phyloP scores from a whole-genome alignment of 2,888 invertebrate species.

The Ormia ochracea region DNA sequence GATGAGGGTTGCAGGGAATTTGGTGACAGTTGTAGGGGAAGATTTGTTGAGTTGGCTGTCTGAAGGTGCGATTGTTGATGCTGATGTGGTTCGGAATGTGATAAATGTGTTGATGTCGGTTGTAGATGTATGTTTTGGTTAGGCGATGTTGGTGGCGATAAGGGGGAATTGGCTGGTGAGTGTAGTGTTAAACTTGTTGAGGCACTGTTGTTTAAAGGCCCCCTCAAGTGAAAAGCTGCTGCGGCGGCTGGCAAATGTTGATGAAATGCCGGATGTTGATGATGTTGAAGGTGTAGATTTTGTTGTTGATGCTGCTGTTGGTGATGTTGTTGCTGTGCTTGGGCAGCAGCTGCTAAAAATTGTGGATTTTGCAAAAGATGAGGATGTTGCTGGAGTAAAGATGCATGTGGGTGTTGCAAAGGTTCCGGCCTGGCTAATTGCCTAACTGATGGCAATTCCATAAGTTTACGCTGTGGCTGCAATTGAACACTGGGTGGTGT shows the following conservation, averaged over 20 bases:
- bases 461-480: conserved; percentile 68
- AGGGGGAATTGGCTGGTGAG: conserved; percentile 71
- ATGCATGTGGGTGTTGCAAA: conserved; percentile 73
- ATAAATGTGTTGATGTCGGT: conserved; percentile 11
- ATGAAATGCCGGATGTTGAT: conserved; percentile 64
- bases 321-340: conserved; percentile 68
- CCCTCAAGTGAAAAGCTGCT: conserved; percentile 70
- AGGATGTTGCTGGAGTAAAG: conserved; percentile 72
- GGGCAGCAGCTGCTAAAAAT: conserved; percentile 72
- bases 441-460: conserved; percentile 69
- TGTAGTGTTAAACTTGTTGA: conserved; percentile 50
- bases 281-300: conserved; percentile 65
- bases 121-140: conserved; percentile 10
- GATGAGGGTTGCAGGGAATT: conserved; percentile 64
- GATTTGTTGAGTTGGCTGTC: conserved; percentile 45
- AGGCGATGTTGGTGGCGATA: conserved; percentile 73
- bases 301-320: conserved; percentile 62
- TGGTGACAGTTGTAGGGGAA: conserved; percentile 61
- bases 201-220: conserved; percentile 26
- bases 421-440: conserved; percentile 74
- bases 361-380: conserved; percentile 73
- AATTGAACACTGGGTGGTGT: conserved; percentile 32
- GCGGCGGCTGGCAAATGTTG: conserved; percentile 51
- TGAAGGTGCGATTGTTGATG: conserved; percentile 55
- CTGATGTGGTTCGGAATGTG: conserved; percentile 64